Conservation (phyloP, 2,888 invertebrate genomes). For the Rhopalosiphum nymphaeae region DNA sequence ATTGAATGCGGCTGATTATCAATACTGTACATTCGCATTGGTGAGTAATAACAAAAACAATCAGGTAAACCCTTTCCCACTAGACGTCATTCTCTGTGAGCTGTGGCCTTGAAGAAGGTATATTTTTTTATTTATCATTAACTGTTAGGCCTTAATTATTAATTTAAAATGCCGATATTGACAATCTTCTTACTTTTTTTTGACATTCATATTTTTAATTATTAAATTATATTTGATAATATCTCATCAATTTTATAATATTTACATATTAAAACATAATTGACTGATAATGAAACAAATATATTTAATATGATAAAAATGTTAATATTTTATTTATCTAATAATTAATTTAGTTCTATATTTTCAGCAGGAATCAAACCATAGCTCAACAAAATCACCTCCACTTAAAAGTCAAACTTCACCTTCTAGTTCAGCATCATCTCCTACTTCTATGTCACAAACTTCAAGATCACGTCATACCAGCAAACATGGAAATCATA, state of each 20-base stretch:
- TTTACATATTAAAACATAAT: conserved; percentile 36
- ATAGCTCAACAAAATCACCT: conserved; percentile 55
- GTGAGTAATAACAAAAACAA: conserved; percentile 61
- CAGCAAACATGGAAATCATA: conserved; percentile 42
- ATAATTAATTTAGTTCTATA: conserved; percentile 55
- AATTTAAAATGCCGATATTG: conserved; percentile 45
- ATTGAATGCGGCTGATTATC: conserved; percentile 63
- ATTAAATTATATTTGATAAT: conserved; percentile 40
- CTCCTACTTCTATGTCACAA: conserved; percentile 13
- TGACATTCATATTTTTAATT: conserved; percentile 39
- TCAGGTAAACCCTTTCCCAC: conserved; percentile 65
- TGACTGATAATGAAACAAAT: conserved; percentile 37
- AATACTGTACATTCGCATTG: conserved; percentile 62
- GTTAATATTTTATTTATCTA: neutral
- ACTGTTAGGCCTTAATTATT: conserved; percentile 53
- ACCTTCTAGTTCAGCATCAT: conserved; percentile 60
- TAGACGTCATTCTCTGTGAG: conserved; percentile 63
- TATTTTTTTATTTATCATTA: conserved; percentile 62
- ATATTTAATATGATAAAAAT: conserved; percentile 35
- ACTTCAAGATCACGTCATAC: neutral
- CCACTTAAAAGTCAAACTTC: conserved; percentile 40
- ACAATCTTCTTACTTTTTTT: conserved; percentile 19
- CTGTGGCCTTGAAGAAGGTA: conserved; percentile 63
- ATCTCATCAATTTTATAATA: conserved; percentile 44
- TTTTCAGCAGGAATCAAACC: conserved; percentile 64